Base-by-base conservation (phyloP, 2,888 invertebrate genomes). In the Euproctis similis region DNA sequence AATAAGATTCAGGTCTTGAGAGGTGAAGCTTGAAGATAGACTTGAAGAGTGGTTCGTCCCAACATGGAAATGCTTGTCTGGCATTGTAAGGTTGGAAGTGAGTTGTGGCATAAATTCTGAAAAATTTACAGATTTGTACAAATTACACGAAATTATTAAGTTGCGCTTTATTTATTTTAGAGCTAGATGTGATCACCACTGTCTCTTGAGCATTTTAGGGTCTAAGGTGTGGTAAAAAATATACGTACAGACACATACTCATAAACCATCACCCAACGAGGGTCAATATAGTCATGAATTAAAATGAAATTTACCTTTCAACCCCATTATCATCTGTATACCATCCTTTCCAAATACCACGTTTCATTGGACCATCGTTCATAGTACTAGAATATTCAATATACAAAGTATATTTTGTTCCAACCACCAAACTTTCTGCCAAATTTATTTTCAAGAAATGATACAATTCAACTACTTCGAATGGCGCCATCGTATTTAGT, bases 31-130 rank as follows among this genome's bases (percentile, higher is more conserved):
- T 85, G 47, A 94, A 95, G 4, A 81, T 88, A 0, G 95, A 90
- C 63, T 95, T 94, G 57, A 90, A 91, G 1, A 88, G 84, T 0
- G 95, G 95, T 44, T 95, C 94, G 53, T 96, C 95, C 71, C 94
- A 93, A 60, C 94, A 95, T 0, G 95, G 95, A 53, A 95, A 95
- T 0, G 93, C 94, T 54, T 90, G 88, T 36, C 94, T 85, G 0
- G 94, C 94, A 51, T 91, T 90, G 16, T 90, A 91, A 0, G 93
- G 89, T 40, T 94, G 91, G 56, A 94, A 94, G 54, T 94, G 93
- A 0, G 93, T 94, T 7, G 91, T 87, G 1, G 77, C 82, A 31
- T 84, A 84, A 24, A 74, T 62, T 34, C 82, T 84, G 54, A 2
- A 57, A 34, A 22, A 8, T 9, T 26, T 17, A n/a, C 12, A 12